These are phyloP conservation scores for Muscicapa adusta DNA, from an alignment of 2,113 vertebrate species.

Conservation along the genomic window DNA sequence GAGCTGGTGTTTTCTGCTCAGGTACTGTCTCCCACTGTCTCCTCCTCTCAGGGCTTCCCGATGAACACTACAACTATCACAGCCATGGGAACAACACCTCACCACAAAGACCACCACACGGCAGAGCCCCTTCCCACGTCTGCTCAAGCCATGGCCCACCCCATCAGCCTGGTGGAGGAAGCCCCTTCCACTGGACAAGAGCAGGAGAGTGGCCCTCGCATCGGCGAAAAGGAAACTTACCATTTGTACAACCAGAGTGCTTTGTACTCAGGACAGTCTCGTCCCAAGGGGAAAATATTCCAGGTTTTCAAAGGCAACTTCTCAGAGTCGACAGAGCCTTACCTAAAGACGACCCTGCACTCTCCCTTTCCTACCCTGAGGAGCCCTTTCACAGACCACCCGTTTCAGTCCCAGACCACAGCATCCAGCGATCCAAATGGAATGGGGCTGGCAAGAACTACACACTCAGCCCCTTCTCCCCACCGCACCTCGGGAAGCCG, in stretches of 20 bases:
- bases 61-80: slow-evolving; percentile 72
- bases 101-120: slow-evolving; percentile 9
- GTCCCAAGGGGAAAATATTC: slow-evolving; percentile 62
- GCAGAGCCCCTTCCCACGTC: slow-evolving; percentile 13
- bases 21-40: slow-evolving; percentile 76
- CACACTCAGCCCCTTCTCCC: slow-evolving; percentile 17
- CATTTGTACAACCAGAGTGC: slow-evolving; percentile 61
- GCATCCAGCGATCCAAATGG: slow-evolving; percentile 55
- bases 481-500: slow-evolving; percentile 44
- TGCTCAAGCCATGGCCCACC: neutral
- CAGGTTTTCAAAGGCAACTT: slow-evolving; percentile 73
- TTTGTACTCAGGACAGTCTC: slow-evolving; percentile 67
- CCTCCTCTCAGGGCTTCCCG: slow-evolving; percentile 71
- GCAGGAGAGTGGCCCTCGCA: neutral
- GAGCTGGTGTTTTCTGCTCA: slow-evolving; percentile 83
- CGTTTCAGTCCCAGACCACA: slow-evolving; percentile 22
- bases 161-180: slow-evolving; percentile 25
- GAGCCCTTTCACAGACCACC: slow-evolving; percentile 63
- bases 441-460: slow-evolving; percentile 67
- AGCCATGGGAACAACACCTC: slow-evolving; percentile 67
- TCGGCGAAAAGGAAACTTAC: slow-evolving; percentile 57
- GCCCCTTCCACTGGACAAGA: neutral
- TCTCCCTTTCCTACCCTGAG: slow-evolving; percentile 52
- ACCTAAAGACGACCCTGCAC: slow-evolving; percentile 57
- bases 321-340: slow-evolving; percentile 61